Base-by-base conservation (phyloP, 2,113 vertebrate genomes). In the Rutilus rutilus region DNA sequence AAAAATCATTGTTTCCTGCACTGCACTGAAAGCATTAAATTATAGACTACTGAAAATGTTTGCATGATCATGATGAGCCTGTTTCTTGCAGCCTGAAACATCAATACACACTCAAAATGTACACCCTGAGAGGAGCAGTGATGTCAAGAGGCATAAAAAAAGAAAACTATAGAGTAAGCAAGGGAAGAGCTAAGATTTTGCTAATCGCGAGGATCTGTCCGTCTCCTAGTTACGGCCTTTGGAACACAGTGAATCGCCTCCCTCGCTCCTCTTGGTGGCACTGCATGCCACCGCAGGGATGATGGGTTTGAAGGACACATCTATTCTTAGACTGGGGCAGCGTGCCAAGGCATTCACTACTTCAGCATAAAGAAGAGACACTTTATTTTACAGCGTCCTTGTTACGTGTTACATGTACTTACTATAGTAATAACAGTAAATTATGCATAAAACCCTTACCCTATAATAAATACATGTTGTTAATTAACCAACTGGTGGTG, bases 281-380 rank as follows among this genome's bases (percentile, higher is more conserved):
- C 23, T 75, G 65, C 54, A 30, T 19, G 59, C 71, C 42, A 82
- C 60, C 11, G 0, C 67, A 60, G 67, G 6, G 67, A 59, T 42
- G 50, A 73, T 25, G 77, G 42, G 23, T 83, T 74, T 86, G 85
- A 86, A 76, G 69, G 47, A 69, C 50, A 30, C 50, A 21, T 69
- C 73, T 57, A 65, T 78, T 71, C 36, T 77, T 47, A 67, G 69
- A 62, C 45, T 64, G 57, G 14, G 27, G 59, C 30, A 54, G 42
- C 30, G 2, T 69, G 42, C 30, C 59, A 83, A 27, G 23, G 4
- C 52, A 17, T 30, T 67, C 17, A 50, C 27, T 54, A 21, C 50
- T 62, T 65, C 2, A 7, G 7, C 62, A 67, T 14, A 25, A 42
- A 64, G n/a, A 69, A 30, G n/a, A 21, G 2, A 21, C 14, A 52